Conservation (phyloP, 2,888 invertebrate species). For the Eristalis arbustorum region DNA sequence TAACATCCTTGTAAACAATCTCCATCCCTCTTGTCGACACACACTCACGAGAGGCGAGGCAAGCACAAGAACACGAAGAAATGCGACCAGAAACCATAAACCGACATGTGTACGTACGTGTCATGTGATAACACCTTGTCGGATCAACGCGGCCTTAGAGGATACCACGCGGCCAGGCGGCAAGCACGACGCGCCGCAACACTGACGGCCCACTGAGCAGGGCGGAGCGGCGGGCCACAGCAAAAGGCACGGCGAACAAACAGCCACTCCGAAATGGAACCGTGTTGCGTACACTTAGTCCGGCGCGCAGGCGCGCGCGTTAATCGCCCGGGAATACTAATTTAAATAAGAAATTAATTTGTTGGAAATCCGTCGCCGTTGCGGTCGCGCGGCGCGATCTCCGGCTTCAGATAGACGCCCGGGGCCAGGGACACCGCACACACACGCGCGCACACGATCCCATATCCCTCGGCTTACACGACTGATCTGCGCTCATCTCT, state of each 20-base stretch:
- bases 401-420: slow-evolving; percentile 23
- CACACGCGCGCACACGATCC: no score
- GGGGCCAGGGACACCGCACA: neutral
- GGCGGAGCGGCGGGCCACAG: neutral
- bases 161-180: neutral
- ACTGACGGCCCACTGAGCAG: slow-evolving; percentile 15
- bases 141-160: slow-evolving; percentile 8
- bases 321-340: slow-evolving; percentile 57
- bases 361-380: slow-evolving; percentile 39
- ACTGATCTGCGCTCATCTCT: slow-evolving; percentile 63
- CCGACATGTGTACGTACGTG: slow-evolving; percentile 21
- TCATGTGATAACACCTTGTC: slow-evolving; percentile 55
- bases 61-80: neutral
- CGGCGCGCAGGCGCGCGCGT: slow-evolving; percentile 50
- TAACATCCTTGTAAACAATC: neutral
- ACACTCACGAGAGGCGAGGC: neutral
- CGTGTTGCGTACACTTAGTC: slow-evolving; percentile 23
- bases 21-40: neutral
- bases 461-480: slow-evolving; percentile 27
- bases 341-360: slow-evolving; percentile 67
- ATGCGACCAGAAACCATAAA: slow-evolving; percentile 15
- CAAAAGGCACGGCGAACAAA: slow-evolving; percentile 12
- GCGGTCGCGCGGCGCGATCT: slow-evolving; percentile 7
- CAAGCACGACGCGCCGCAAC: neutral
- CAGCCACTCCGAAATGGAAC: slow-evolving; percentile 29